Evolutionary conservation across 2,888 invertebrate species (phyloP).

Genomic region (Sabellastarte sp.): DNA sequence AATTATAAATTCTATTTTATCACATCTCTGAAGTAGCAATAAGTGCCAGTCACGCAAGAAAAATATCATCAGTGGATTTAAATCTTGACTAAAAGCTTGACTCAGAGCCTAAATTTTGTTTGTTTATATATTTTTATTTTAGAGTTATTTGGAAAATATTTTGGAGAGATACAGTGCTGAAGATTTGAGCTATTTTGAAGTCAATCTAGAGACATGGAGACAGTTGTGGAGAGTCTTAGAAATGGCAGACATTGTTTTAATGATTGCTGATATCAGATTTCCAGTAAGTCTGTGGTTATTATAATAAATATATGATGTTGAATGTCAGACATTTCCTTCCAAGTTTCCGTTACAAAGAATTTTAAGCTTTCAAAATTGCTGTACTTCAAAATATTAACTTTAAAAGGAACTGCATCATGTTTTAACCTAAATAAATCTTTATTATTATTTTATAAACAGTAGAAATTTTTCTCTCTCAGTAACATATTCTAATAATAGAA

Average conservation of each 20-base stretch:
- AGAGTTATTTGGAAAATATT: constrained; percentile 76
- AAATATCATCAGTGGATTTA: no score
- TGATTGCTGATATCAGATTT: constrained; percentile 78
- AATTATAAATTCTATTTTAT: no score
- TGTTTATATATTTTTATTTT: constrained; percentile 27
- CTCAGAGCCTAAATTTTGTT: no score
- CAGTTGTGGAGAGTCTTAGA: constrained; percentile 94
- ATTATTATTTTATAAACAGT: no score
- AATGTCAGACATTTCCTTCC: no score
- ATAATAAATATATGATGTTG: background rate
- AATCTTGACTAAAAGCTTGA: no score
- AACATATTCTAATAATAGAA: no score
- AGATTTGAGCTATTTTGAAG: constrained; percentile 81
- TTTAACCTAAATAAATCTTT: background rate
- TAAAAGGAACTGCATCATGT: background rate
- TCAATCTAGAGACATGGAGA: constrained; percentile 94
- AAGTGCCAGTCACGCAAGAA: no score
- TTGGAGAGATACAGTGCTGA: constrained; percentile 67
- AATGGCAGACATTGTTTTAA: constrained; percentile 84
- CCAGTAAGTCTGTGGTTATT: constrained; percentile 50
- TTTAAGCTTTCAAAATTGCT: background rate
- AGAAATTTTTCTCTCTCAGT: no score
- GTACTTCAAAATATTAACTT: no score
- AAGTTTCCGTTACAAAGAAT: no score
- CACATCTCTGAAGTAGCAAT: no score